Evolutionary conservation across 2,797 vertebrate genomes (phyloP), one percentile per base, ranked within the genome.

Genomic region (Passerculus sandwichensis): DNA sequence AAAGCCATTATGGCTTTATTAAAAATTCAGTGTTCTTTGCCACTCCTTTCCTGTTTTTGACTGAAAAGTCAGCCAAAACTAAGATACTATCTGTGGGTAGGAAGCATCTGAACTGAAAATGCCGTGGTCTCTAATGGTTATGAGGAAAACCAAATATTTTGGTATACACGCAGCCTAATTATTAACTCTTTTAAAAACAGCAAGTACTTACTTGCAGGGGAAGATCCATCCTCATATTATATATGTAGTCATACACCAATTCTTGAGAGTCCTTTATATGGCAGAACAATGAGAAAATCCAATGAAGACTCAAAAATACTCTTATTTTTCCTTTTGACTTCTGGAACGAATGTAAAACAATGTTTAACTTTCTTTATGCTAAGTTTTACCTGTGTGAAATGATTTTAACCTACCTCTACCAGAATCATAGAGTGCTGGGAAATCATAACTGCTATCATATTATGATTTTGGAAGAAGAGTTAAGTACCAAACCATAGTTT

Each of bases 11-110:
- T 2, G 69, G 17, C 75, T 75, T 88, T 67, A 86, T 83, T 85
- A 95, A 95, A 95, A 77, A 36, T 53, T 60, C 51, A 62, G 32
- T 62, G 21, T 13, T 91, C 81, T 94, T 89, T 88, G 93, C 86
- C 91, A 93, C 85, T 94, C 84, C 84, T 97, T 96, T 96, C 85
- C 90, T 95, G 61, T n/a, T 91, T 95, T 78, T 85, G 66, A 56
- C 44, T 73, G 71, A 93, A 94, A 93, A 94, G 26, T 21, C 65
- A 93, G 65, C 47, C 71, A 92, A 89, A 89, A 81, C 8, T 40
- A 34, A 91, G 93, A 95, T 93, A 90, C 22, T 75, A 96, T 96
- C 89, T 96, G 72, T 84, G 86, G 44, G 57, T 80, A 96, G 59
- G 86, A 94, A 94, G 84, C 32, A 91, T 84, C 85, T 91, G 78